Evolutionary conservation across 2,113 vertebrate species (phyloP).

Genomic region (Python bivittatus): DNA sequence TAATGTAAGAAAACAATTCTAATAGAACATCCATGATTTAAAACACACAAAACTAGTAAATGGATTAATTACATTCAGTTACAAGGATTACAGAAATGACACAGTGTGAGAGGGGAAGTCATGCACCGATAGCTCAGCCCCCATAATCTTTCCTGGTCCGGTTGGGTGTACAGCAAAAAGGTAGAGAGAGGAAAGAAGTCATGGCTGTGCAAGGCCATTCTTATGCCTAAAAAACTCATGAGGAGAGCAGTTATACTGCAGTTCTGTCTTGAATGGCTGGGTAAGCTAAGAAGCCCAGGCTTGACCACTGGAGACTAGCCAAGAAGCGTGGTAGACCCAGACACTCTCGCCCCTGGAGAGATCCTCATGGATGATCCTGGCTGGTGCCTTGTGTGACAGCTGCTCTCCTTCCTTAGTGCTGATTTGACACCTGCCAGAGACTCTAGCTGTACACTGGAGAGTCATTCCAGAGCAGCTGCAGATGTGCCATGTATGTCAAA

Average conservation of each 20-base stretch:
- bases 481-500: not conserved
- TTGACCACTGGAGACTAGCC: not conserved
- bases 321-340: not conserved
- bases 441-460: not conserved
- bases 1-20: not conserved
- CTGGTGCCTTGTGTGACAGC: not conserved
- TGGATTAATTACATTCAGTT: not conserved
- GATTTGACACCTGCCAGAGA: not conserved
- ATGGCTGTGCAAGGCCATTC: not conserved
- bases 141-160: not conserved
- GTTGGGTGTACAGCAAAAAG: not conserved
- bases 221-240: not conserved
- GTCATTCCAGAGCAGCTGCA: not conserved
- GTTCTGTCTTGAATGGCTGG: not conserved
- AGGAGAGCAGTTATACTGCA: not conserved
- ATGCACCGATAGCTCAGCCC: not conserved
- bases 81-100: not conserved
- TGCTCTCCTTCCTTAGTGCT: not conserved
- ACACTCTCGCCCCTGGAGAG: not conserved
- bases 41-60: not conserved
- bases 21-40: not conserved
- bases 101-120: not conserved
- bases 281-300: not conserved
- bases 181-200: not conserved
- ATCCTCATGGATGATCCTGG: not conserved